Conservation (phyloP, 2,113 vertebrate genomes). For the Zootoca vivipara region DNA sequence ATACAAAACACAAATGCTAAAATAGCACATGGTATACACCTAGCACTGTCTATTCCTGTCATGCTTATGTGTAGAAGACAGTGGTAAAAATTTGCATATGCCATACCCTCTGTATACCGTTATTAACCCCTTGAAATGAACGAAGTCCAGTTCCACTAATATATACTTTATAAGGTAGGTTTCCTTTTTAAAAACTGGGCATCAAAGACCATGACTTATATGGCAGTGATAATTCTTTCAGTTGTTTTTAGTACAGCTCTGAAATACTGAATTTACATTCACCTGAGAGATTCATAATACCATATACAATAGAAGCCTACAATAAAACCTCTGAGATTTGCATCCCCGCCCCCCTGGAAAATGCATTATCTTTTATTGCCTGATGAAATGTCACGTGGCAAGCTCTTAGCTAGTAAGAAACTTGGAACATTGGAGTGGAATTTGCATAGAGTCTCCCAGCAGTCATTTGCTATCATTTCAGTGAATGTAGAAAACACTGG, state of each 20-base stretch:
- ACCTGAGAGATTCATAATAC: neutral
- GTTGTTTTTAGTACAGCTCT: neutral
- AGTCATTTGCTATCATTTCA: fast-evolving
- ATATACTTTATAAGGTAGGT: neutral
- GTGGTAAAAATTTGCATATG: neutral
- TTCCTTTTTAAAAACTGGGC: neutral
- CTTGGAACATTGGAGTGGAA: constrained; percentile 25
- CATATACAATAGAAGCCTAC: neutral
- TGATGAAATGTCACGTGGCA: neutral
- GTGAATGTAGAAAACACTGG: fast-evolving
- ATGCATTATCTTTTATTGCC: neutral
- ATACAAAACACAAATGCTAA: neutral
- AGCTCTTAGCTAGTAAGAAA: neutral
- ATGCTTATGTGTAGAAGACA: neutral
- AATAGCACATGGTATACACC: neutral
- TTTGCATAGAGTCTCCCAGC: constrained; percentile 17
- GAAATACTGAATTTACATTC: constrained; percentile 20
- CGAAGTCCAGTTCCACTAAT: neutral
- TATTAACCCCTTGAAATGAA: neutral
- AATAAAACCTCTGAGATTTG: neutral
- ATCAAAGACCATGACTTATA: neutral
- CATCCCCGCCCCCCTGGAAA: neutral
- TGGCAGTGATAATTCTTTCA: neutral
- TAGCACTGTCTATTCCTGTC: neutral
- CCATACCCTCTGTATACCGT: neutral